Conservation (phyloP, 2,113 vertebrate species). For the Cervus canadensis region DNA sequence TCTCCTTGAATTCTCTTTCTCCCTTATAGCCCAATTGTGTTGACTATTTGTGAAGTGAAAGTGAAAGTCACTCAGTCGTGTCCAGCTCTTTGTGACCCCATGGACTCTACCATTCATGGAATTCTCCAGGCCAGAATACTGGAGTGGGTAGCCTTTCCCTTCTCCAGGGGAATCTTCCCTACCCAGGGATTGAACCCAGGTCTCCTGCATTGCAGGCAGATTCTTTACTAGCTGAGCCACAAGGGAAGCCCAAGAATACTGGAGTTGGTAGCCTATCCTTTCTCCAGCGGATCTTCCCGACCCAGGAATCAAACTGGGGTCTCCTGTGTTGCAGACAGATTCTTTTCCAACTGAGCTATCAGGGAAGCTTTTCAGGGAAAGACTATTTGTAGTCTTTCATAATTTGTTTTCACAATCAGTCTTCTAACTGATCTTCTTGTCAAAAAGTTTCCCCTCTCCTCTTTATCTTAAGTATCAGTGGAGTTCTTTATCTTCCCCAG, state of each 20-base stretch:
- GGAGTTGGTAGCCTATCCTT: neutral
- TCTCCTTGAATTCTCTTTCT: neutral
- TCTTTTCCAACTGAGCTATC: neutral
- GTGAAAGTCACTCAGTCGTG: neutral
- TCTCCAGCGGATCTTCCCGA: neutral
- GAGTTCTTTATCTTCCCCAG: neutral
- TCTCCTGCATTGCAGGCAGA: neutral
- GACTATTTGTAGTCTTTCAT: neutral
- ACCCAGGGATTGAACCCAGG: neutral
- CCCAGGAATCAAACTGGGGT: neutral
- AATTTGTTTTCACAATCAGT: neutral
- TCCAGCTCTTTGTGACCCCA: neutral
- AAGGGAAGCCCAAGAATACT: neutral
- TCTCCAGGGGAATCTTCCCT: neutral
- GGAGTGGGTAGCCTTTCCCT: neutral
- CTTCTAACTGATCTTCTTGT: neutral
- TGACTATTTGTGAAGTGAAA: neutral
- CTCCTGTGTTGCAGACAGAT: neutral
- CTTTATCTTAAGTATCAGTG: neutral
- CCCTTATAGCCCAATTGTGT: neutral
- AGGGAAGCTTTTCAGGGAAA: neutral
- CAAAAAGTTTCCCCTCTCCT: neutral
- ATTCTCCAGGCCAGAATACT: neutral
- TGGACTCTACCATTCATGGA: neutral
- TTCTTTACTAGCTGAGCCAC: neutral